A percentile compares a stretch with the other conserved stretches of the same genome.
Evolutionary conservation across 2,888 invertebrate species (phyloP).

Genomic region (Linyphia triangularis): DNA sequence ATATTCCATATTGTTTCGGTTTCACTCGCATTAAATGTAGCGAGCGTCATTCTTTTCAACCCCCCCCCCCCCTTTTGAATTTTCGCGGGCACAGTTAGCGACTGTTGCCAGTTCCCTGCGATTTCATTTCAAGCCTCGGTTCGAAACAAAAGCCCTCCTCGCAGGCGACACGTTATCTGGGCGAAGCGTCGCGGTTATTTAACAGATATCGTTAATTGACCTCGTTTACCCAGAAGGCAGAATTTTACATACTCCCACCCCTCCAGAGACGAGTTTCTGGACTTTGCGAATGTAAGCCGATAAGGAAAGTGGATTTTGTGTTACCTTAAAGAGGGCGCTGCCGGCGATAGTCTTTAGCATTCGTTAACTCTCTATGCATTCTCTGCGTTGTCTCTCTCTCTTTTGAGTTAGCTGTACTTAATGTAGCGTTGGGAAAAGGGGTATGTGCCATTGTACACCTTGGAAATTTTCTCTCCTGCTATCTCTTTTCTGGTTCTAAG

Average conservation of each 20-base stretch:
- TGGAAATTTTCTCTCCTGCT: slow-evolving; percentile 32
- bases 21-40: slow-evolving; percentile 13
- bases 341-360: slow-evolving; percentile 33
- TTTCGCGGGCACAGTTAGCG: not conserved
- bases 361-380: slow-evolving; percentile 40
- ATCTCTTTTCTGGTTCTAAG: slow-evolving; percentile 10
- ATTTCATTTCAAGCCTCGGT: slow-evolving; percentile 29
- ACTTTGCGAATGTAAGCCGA: slow-evolving; percentile 32
- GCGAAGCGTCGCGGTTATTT: slow-evolving; percentile 65
- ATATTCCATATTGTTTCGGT: not conserved
- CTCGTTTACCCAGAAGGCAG: slow-evolving; percentile 67
- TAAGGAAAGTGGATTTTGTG: slow-evolving; percentile 58
- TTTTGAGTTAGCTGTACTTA: slow-evolving; percentile 54
- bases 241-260: slow-evolving; percentile 61
- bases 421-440: slow-evolving; percentile 67
- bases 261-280: slow-evolving; percentile 60
- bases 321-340: slow-evolving; percentile 50
- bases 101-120: slow-evolving; percentile 38
- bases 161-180: slow-evolving; percentile 51
- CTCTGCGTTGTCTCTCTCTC: slow-evolving; percentile 25
- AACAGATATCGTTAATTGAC: slow-evolving; percentile 75
- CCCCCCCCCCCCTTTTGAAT: not conserved
- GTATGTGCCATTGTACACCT: slow-evolving; percentile 34
- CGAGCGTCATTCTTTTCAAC: slow-evolving; percentile 7
- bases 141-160: slow-evolving; percentile 58